Percentiles rank a stretch among this genome's conserved stretches.
Conservation (phyloP, 2,797 vertebrate genomes). For the Mionectes olivaceus region DNA sequence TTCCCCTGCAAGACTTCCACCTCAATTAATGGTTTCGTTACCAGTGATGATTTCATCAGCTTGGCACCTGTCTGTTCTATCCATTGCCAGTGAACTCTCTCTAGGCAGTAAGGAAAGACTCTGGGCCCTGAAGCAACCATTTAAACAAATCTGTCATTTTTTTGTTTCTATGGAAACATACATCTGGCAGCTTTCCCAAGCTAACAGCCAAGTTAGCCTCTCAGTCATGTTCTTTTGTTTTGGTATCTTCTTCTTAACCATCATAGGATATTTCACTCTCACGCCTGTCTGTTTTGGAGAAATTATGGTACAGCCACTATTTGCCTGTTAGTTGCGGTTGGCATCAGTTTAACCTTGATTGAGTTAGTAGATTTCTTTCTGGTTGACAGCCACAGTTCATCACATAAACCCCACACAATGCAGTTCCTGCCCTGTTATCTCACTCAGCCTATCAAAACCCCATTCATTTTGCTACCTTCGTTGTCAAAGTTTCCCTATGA, state of each 20-base stretch:
- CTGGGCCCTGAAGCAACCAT: neutral
- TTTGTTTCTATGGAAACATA: constrained; percentile 55
- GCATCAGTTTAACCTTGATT: neutral
- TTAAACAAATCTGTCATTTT: constrained; percentile 5
- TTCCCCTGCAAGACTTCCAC: neutral
- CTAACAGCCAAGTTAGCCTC: constrained; percentile 1
- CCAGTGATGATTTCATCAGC: neutral
- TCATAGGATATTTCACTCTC: neutral
- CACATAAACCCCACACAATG: neutral
- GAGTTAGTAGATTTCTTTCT: neutral
- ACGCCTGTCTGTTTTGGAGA: neutral
- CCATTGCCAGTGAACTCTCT: neutral
- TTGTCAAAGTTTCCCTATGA: neutral
- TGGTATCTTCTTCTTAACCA: neutral
- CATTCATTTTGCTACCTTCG: neutral
- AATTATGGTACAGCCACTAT: neutral
- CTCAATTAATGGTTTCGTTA: neutral
- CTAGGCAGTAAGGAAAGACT: neutral
- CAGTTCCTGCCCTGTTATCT: neutral
- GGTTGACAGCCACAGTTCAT: neutral
- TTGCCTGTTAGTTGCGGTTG: neutral
- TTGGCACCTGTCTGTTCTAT: constrained; percentile 17
- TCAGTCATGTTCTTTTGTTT: constrained; percentile 1
- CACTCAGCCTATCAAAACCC: neutral
- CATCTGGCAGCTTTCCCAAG: neutral